A percentile compares a stretch with the other conserved stretches of the same genome.
phyloP scores from a whole-genome alignment of 2,113 vertebrate genomes.

The Phaethon lepturus region DNA sequence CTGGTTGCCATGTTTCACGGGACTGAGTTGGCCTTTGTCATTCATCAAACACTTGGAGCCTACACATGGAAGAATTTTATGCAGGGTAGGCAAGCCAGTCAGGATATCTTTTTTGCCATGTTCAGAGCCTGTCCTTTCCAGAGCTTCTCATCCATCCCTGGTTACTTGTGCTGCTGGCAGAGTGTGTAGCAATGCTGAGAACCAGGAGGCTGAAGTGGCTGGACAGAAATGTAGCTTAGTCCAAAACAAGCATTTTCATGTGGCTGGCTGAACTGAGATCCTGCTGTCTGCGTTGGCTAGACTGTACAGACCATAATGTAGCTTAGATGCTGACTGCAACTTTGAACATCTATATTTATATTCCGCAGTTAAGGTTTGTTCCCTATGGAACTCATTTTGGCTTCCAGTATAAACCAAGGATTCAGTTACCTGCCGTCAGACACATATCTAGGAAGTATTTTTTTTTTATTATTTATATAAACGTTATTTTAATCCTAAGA shows the following conservation, averaged over 20 bases:
- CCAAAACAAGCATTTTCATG: not conserved
- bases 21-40: not conserved
- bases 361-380: not conserved
- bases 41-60: not conserved
- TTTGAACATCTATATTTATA: not conserved
- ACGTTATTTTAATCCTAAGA: not conserved
- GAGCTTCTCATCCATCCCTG: not conserved
- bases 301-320: not conserved
- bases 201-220: rapidly evolving
- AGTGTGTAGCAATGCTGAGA: not conserved
- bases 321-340: not conserved
- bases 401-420: not conserved
- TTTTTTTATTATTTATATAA: not conserved
- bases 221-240: not conserved
- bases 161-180: not conserved
- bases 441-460: not conserved
- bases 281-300: not conserved
- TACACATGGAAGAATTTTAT: not conserved
- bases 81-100: not conserved
- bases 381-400: not conserved
- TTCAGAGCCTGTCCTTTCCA: not conserved
- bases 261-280: not conserved
- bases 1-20: not conserved
- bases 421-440: not conserved
- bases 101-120: not conserved